phyloP scores from a whole-genome alignment of 1,140 invertebrate species.

The Saccostrea cuccullata region DNA sequence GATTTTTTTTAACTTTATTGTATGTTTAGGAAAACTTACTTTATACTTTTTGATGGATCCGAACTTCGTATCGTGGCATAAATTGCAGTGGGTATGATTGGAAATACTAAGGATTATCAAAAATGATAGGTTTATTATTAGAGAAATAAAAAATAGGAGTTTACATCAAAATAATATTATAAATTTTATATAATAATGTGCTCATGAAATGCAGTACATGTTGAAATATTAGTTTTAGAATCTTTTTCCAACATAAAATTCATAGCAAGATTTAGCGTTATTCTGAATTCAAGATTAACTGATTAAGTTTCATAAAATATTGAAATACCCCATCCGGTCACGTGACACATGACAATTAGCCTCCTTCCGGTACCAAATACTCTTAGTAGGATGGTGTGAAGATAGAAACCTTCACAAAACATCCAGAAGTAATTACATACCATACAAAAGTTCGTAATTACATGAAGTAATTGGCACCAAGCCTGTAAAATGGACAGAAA shows the following conservation, averaged over 20 bases:
- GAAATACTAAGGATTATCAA: neutral
- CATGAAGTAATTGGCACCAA: conserved; percentile 90
- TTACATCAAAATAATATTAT: too few relatives aligned
- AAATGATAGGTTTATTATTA: too few relatives aligned
- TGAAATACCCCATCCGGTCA: conserved; percentile 88
- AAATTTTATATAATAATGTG: too few relatives aligned
- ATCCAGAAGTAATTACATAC: conserved; percentile 95
- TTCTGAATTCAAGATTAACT: too few relatives aligned
- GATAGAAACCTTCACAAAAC: conserved; percentile 87
- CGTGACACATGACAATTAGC: conserved; percentile 89
- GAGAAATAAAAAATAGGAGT: too few relatives aligned
- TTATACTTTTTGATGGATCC: neutral
- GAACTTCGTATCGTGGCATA: conserved; percentile 4
- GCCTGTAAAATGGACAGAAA: conserved; percentile 78
- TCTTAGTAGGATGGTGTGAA: conserved; percentile 93
- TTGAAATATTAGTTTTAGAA: too few relatives aligned
- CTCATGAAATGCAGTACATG: too few relatives aligned
- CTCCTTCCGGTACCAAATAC: conserved; percentile 93
- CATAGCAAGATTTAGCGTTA: too few relatives aligned
- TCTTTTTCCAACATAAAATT: too few relatives aligned
- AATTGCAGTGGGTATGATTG: neutral
- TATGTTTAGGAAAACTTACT: neutral
- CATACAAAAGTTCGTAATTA: conserved; percentile 92
- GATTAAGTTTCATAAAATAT: too few relatives aligned
- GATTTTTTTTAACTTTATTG: too few relatives aligned